Percentiles rank a stretch among this genome's conserved stretches.
Evolutionary conservation across 2,888 invertebrate genomes (phyloP).

Genomic region (Netelia inedita): DNA sequence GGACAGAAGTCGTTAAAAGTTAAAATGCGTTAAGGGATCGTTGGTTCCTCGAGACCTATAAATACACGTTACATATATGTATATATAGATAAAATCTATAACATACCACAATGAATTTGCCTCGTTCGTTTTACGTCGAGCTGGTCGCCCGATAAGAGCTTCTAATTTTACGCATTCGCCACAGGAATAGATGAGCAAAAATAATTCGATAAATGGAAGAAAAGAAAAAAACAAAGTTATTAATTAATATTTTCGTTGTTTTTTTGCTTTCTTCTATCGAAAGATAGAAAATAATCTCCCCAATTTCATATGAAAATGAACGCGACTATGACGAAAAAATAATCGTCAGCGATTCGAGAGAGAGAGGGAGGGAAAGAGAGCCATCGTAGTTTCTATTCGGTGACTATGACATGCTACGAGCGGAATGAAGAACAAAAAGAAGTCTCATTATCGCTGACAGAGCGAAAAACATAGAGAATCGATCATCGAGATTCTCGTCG

Average conservation of each 20-base stretch:
- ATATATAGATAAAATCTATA: not conserved
- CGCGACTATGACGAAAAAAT: too few relatives aligned
- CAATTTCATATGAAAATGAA: not conserved
- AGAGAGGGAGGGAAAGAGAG: too few relatives aligned
- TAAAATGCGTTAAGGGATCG: conserved; percentile 31
- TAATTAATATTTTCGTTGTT: not conserved
- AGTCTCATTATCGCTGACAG: not conserved
- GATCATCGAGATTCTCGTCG: conserved; percentile 4
- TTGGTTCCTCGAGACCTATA: not conserved
- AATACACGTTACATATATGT: not conserved
- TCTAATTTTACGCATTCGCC: not conserved
- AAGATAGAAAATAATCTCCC: not conserved
- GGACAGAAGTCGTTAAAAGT: conserved; percentile 42
- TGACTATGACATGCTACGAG: too few relatives aligned
- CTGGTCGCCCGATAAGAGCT: not conserved
- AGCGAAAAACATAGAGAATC: not conserved
- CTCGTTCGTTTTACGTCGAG: not conserved
- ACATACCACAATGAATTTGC: not conserved
- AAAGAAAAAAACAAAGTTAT: not conserved
- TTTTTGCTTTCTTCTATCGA: not conserved
- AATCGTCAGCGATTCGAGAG: too few relatives aligned
- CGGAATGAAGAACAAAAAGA: not conserved
- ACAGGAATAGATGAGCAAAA: not conserved
- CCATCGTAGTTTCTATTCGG: not conserved
- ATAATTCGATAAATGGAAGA: not conserved